phyloP scores from a whole-genome alignment of 2,888 invertebrate genomes.

The Omphaloscelis lunosa region DNA sequence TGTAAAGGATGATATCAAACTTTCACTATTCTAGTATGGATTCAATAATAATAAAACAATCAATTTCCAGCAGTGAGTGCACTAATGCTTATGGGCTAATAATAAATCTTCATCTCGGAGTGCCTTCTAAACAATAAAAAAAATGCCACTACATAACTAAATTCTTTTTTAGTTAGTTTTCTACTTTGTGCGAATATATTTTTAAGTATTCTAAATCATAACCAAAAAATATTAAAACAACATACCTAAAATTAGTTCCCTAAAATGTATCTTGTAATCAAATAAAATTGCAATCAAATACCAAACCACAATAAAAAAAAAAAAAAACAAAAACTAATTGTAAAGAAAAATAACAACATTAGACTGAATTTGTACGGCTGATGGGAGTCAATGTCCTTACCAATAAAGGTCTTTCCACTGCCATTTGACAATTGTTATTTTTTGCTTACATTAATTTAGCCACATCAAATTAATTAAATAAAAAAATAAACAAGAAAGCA shows the following conservation, averaged over 20 bases:
- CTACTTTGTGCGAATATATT: neutral
- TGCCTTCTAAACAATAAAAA: neutral
- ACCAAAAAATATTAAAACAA: neutral
- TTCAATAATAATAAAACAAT: neutral
- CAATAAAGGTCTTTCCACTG: constrained; percentile 10
- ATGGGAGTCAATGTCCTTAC: constrained; percentile 37
- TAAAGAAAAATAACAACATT: constrained; percentile 3
- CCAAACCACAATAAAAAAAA: neutral
- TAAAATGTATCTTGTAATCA: neutral
- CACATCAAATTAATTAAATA: constrained; percentile 25
- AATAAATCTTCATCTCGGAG: neutral
- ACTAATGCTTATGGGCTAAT: neutral
- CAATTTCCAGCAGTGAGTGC: constrained; percentile 4
- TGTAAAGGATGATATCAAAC: constrained; percentile 1
- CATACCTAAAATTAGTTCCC: neutral
- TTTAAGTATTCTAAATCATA: neutral
- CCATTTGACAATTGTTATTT: constrained; percentile 4
- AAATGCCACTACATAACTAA: neutral
- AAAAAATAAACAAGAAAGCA: constrained; percentile 15
- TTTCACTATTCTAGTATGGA: neutral
- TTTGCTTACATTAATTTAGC: constrained; percentile 16
- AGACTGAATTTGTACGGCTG: neutral
- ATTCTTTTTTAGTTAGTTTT: neutral
- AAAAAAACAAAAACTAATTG: constrained; percentile 10
- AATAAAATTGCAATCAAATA: constrained; percentile 14